phyloP scores from a whole-genome alignment of 2,888 invertebrate species.

The Gibbula magus region DNA sequence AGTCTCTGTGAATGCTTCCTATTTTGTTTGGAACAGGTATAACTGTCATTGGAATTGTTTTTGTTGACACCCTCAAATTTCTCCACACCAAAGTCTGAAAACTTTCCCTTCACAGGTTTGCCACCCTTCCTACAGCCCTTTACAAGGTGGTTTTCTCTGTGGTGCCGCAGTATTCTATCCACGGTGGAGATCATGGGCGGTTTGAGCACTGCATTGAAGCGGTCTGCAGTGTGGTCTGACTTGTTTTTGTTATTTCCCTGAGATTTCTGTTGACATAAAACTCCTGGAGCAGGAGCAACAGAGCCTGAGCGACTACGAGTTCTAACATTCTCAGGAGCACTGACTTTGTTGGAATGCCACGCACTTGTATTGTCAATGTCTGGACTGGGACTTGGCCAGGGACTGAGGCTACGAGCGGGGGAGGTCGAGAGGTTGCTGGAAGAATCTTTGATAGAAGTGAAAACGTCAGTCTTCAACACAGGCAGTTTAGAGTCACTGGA shows the following conservation, averaged over 20 bases:
- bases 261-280: neutral
- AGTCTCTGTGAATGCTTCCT: constrained; percentile 28
- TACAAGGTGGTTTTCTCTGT: neutral
- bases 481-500: neutral
- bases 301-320: neutral
- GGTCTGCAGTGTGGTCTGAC: no score
- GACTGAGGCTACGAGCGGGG: neutral
- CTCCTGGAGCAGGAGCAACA: neutral
- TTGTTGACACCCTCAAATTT: neutral
- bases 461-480: neutral
- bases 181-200: neutral
- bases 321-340: neutral
- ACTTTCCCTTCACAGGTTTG: neutral
- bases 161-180: neutral
- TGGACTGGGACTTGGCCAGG: neutral
- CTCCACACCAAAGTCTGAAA: neutral
- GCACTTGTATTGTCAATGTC: neutral
- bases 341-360: neutral
- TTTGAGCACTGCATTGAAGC: neutral
- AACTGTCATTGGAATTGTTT: constrained; percentile 1
- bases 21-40: neutral
- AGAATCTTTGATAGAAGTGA: neutral
- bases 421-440: neutral
- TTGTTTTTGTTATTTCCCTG: constrained; percentile 5
- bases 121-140: neutral